These are phyloP conservation scores for Pavo muticus DNA, from an alignment of 2,113 vertebrate genomes.

Conservation along the genomic window DNA sequence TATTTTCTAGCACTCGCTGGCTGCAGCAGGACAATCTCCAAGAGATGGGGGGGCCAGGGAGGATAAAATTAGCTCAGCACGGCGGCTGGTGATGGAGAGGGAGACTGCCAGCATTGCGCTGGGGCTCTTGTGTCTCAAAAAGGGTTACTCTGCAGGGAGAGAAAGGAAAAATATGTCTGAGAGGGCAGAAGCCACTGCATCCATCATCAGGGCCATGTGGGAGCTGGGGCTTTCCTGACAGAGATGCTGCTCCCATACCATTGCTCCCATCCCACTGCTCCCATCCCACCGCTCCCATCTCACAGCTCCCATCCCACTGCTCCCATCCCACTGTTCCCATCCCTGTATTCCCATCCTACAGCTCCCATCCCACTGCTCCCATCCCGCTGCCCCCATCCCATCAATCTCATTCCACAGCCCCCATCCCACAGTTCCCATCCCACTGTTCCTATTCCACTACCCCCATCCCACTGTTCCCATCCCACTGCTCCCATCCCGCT, in stretches of 20 bases:
- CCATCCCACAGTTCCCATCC: too few relatives aligned
- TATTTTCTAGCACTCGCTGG: slow-evolving; percentile 75
- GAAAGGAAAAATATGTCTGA: not conserved
- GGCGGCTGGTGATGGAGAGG: not conserved
- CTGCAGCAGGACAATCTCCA: slow-evolving; percentile 60
- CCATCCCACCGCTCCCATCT: too few relatives aligned
- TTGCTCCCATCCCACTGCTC: too few relatives aligned
- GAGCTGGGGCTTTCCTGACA: not conserved
- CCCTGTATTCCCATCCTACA: too few relatives aligned
- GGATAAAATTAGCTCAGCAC: slow-evolving; percentile 65
- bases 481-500: too few relatives aligned
- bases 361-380: too few relatives aligned
- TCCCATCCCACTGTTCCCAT: too few relatives aligned
- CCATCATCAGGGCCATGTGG: not conserved
- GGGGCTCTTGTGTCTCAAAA: not conserved
- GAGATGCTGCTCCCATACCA: not conserved
- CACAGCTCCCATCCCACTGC: too few relatives aligned
- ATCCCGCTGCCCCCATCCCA: too few relatives aligned
- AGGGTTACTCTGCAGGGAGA: not conserved
- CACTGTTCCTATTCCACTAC: too few relatives aligned
- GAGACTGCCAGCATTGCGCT: slow-evolving; percentile 13
- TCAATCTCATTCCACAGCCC: too few relatives aligned
- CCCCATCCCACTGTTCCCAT: too few relatives aligned
- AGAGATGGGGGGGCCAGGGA: not conserved
- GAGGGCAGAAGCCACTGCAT: not conserved